These are phyloP conservation scores for Trilocha varians DNA, from an alignment of 2,888 invertebrate genomes.

Conservation along the genomic window DNA sequence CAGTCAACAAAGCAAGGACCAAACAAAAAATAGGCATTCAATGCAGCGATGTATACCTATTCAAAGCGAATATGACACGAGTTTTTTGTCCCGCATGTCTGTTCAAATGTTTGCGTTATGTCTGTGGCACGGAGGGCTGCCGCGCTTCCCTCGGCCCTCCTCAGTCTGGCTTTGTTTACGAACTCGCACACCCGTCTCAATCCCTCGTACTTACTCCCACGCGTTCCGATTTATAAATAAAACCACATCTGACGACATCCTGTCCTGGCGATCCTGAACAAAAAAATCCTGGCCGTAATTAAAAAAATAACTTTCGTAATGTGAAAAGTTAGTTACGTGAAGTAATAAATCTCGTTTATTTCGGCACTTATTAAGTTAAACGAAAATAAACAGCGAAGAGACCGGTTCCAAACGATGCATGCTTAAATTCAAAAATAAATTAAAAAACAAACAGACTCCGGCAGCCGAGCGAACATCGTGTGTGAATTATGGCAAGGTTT, in stretches of 20 bases:
- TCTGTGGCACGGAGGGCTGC: conserved; percentile 33
- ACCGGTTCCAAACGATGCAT: background rate
- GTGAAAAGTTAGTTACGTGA: background rate
- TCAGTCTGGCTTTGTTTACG: conserved; percentile 52
- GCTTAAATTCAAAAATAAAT: conserved; percentile 8
- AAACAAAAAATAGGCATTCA: background rate
- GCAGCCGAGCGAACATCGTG: background rate
- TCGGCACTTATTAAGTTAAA: background rate
- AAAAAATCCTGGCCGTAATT: background rate
- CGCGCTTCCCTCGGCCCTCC: conserved; percentile 33
- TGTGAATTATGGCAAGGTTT: background rate
- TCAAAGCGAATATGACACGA: conserved; percentile 22
- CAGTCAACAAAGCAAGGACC: conserved; percentile 8
- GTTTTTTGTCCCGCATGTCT: conserved; percentile 35
- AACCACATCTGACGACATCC: conserved; percentile 30
- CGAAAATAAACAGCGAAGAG: background rate
- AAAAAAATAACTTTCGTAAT: background rate
- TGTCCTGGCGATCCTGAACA: conserved; percentile 13
- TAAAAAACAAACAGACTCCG: conserved; percentile 4
- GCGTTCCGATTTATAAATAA: conserved; percentile 45
- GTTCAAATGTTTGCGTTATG: conserved; percentile 52
- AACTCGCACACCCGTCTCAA: conserved; percentile 48
- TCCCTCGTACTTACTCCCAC: conserved; percentile 19
- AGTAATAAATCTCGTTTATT: background rate
- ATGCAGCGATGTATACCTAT: background rate